A percentile compares a stretch with the other conserved stretches of the same genome.
These are phyloP conservation scores for Lepidiolamprologus cunningtoni DNA, from an alignment of 2,113 vertebrate species.

Conservation along the genomic window DNA sequence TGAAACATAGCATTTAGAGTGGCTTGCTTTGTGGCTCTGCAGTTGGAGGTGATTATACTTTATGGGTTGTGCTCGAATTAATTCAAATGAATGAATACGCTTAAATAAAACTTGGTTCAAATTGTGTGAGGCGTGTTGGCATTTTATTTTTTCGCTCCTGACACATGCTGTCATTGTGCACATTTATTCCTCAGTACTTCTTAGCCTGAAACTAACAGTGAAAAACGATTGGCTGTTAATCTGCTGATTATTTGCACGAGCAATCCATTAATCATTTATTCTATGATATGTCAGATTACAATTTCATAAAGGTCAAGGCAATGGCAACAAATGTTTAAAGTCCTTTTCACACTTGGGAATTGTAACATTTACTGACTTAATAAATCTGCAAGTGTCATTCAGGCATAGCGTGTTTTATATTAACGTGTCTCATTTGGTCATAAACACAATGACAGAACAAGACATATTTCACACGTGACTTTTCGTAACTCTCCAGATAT, in stretches of 20 bases:
- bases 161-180: neutral
- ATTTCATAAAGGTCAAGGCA: neutral
- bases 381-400: neutral
- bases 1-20: neutral
- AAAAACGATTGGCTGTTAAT: neutral
- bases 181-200: neutral
- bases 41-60: neutral
- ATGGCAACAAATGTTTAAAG: neutral
- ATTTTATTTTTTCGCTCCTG: neutral
- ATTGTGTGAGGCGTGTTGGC: neutral
- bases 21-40: neutral
- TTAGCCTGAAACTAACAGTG: neutral
- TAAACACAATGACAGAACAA: neutral
- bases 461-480: neutral
- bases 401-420: neutral
- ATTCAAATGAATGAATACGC: neutral
- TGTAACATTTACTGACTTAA: neutral
- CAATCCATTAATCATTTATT: neutral
- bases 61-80: neutral
- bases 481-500: neutral
- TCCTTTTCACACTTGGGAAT: neutral
- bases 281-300: neutral
- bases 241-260: neutral
- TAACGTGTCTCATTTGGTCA: neutral
- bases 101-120: neutral